Evolutionary conservation across 2,797 vertebrate species (phyloP).

Genomic region (Pseudocheirus occidentalis): DNA sequence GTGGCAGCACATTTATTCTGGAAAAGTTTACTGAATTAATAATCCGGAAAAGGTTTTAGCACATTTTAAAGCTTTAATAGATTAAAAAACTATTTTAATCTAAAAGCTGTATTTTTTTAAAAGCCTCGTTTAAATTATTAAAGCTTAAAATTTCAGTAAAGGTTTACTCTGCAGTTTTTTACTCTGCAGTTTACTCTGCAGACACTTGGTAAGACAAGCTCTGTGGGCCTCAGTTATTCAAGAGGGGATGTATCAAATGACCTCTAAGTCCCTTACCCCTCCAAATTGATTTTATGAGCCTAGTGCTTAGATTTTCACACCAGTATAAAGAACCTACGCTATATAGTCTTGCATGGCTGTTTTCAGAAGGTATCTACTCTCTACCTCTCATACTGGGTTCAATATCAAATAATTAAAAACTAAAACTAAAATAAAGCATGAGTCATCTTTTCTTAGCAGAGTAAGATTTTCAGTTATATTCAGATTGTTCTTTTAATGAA

Average conservation of each 20-base stretch:
- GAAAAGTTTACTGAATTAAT: neutral
- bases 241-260: neutral
- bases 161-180: neutral
- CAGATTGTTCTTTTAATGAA: neutral
- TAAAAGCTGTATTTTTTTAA: neutral
- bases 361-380: neutral
- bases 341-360: neutral
- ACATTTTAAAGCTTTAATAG: neutral
- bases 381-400: neutral
- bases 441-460: neutral
- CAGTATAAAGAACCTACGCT: neutral
- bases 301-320: neutral
- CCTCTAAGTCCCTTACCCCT: accelerated
- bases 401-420: neutral
- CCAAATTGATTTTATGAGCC: neutral
- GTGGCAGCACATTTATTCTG: neutral
- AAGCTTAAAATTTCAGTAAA: neutral
- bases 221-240: neutral
- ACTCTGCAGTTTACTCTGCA: neutral
- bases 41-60: neutral
- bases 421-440: neutral
- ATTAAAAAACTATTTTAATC: neutral
- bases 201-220: neutral
- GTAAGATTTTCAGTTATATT: neutral
- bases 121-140: neutral